Percentiles rank a stretch among this genome's conserved stretches.
Conservation (phyloP, 1,140 invertebrate genomes). For the Paralvinella palmiformis region DNA sequence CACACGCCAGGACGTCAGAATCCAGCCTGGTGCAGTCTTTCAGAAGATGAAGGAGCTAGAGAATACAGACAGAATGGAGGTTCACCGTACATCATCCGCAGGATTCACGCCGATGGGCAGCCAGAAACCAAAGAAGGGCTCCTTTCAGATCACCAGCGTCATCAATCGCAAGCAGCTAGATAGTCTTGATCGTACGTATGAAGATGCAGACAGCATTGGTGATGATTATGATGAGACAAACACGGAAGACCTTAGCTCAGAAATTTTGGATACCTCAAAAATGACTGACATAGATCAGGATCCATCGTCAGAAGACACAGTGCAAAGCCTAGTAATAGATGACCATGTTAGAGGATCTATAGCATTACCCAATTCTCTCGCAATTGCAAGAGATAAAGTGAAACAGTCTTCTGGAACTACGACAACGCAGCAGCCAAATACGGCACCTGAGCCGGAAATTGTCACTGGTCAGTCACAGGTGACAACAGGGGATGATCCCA, state of each 20-base stretch:
- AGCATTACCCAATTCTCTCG: no score
- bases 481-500: constrained; percentile 24
- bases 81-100: constrained; percentile 1
- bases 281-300: constrained; percentile 37
- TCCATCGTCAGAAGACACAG: constrained; percentile 29
- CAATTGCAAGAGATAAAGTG: no score
- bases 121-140: constrained; percentile 62
- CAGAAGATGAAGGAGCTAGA: no score
- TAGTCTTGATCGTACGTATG: constrained; percentile 66
- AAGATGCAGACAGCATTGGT: constrained; percentile 85
- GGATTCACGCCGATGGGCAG: neutral
- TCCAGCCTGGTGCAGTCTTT: no score
- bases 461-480: no score
- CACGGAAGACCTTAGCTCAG: constrained; percentile 67
- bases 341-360: no score
- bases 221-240: constrained; percentile 91
- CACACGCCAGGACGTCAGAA: no score
- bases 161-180: constrained; percentile 58
- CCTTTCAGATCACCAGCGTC: constrained; percentile 88
- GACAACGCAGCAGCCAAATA: no score
- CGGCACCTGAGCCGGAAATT: no score
- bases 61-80: no score
- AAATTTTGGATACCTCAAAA: constrained; percentile 48
- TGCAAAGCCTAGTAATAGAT: constrained; percentile 24
- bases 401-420: no score